These are phyloP conservation scores for Hemistola chrysoprasaria DNA, from an alignment of 2,888 invertebrate species.

Conservation along the genomic window DNA sequence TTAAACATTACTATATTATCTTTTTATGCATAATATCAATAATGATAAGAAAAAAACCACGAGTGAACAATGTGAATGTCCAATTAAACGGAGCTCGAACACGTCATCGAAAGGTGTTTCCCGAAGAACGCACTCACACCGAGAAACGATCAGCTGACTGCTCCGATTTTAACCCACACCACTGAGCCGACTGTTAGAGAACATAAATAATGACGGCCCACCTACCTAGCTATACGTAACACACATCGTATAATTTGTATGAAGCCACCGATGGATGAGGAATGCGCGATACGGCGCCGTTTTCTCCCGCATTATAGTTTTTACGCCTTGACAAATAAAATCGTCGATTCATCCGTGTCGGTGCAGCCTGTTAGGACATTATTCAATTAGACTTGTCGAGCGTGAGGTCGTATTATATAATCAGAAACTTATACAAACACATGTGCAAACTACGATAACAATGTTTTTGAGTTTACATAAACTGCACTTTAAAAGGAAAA, in stretches of 20 bases:
- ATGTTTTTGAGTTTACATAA: constrained; percentile 33
- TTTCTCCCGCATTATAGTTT: constrained; percentile 66
- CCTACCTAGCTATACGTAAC: constrained; percentile 79
- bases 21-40: constrained; percentile 45
- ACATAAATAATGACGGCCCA: constrained; percentile 82
- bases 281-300: constrained; percentile 70
- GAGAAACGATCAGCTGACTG: constrained; percentile 79
- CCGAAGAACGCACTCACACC: constrained; percentile 78
- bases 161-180: constrained; percentile 82
- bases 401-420: constrained; percentile 75
- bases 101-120: constrained; percentile 83
- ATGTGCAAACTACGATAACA: constrained; percentile 48
- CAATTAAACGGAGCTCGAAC: constrained; percentile 79
- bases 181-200: constrained; percentile 77
- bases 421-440: constrained; percentile 63
- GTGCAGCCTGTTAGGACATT: constrained; percentile 60
- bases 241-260: constrained; percentile 79
- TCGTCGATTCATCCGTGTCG: constrained; percentile 49
- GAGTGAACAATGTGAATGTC: constrained; percentile 78
- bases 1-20: constrained; percentile 31
- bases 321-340: constrained; percentile 63
- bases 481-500: constrained; percentile 14
- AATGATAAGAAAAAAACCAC: constrained; percentile 57
- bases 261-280: constrained; percentile 66
- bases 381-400: constrained; percentile 38